Base-by-base conservation (phyloP, 2,888 invertebrate species). In the Standfussiana lucernea region DNA sequence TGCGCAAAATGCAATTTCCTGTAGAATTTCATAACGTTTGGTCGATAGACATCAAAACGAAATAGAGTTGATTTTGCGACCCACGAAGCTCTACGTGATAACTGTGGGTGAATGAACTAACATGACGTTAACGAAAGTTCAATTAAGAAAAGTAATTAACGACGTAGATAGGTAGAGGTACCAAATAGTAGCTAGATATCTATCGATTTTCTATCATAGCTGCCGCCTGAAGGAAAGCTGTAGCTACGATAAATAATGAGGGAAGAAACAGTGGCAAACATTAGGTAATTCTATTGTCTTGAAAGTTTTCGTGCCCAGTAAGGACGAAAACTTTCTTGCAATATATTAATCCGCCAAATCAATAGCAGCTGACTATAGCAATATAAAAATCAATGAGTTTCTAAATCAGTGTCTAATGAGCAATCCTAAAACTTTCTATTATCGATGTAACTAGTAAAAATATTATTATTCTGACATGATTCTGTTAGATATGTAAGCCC, bases 1-100 rank as follows among this genome's bases (percentile, higher is more conserved):
- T 59, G 68, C 67, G 68, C 59, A 68, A 72, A 83, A 83, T 83
- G 71, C 79, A 78, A 72, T 83, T 81, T 83, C 68, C 72, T 72
- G 72, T 72, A 68, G 50, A 72, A 68, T 61, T 83, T 69, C 64
- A 72, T 62, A 67, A 35, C 56, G 45, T 68, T 72, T 72, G 37
- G 69, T 66, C 45, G 65, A 77, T 71, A 67, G 32, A 67, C 18
- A 47, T 67, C 35, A 50, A 77, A 83, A 72, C n/a, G 62, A 72
- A 72, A 77, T 64, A 50, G 32, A 72, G 18, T 67, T 40, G 40
- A 47, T 56, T 77, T 70, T 66, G 53, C 53, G 18, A 53, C 53
- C 45, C 28, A 40, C 59, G n/a, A 40, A 21, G 32, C 28, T 59
- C 11, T 56, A 68, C 42, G 59, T 59, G 77, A 53, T 61, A 40